Conservation (phyloP, 2,888 invertebrate genomes). For the Belgica antarctica region DNA sequence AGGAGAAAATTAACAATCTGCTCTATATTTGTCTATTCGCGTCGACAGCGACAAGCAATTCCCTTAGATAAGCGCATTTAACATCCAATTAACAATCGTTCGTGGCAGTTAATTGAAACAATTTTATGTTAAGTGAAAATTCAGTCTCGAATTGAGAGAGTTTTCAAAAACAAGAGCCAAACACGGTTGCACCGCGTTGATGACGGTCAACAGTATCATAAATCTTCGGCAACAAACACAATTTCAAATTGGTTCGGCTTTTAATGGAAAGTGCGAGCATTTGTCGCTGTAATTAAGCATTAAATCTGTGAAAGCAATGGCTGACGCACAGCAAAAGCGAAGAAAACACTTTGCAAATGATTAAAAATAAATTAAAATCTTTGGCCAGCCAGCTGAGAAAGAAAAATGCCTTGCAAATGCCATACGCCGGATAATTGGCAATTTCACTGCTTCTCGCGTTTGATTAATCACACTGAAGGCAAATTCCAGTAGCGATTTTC, state of each 20-base stretch:
- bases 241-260: neutral
- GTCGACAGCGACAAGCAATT: too few species aligned
- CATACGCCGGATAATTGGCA: conserved; percentile 16
- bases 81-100: conserved; percentile 4
- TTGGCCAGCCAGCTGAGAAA: too few species aligned
- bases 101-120: neutral
- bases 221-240: conserved; percentile 13
- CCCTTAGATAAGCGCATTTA: too few species aligned
- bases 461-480: conserved; percentile 15
- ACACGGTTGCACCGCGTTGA: neutral
- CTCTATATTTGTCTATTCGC: too few species aligned
- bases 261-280: conserved; percentile 25
- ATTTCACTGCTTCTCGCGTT: conserved; percentile 9
- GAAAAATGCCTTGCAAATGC: neutral
- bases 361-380: conserved; percentile 20
- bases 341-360: neutral
- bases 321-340: neutral
- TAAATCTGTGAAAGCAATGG: conserved; percentile 22
- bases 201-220: neutral
- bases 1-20: neutral
- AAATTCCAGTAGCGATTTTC: conserved; percentile 14
- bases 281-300: conserved; percentile 29
- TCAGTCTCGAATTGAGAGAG: neutral
- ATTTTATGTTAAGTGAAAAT: conserved; percentile 11
- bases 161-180: neutral